Base-by-base conservation (phyloP, 2,113 vertebrate species). In the Esox niger region DNA sequence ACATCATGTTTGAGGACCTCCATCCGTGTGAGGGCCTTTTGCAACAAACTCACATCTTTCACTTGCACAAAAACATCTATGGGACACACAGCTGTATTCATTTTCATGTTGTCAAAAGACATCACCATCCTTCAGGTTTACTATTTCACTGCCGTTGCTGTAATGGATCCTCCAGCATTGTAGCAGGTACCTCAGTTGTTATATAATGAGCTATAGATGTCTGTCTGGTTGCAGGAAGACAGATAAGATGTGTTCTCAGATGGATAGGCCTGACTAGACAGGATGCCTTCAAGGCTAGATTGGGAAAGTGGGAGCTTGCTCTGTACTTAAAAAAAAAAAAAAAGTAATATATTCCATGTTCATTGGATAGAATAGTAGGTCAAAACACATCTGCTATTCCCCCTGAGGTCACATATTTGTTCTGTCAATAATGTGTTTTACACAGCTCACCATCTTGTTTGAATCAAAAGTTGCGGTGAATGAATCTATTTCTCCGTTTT, bases 21-120 rank as follows among this genome's bases (percentile, higher is more conserved):
- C 55, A 17, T 57, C 25, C 11, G 17, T 15, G 21, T 11, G 52
- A 55, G 11, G 27, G 30, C 26, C 56, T 58, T n/a, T 58, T 31
- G 4, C 15, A 10, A 58, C 27, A 2, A 26, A 17, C 56, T 30
- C 56, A 29, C 54, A 27, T 56, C 35, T 11, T 38, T 38, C 35
- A 58, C 17, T 31, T 58, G 30, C 29, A 58, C 27, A 29, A 8
- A 27, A 30, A 27, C 26, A 20, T 26, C 17, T 29, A 5, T 27
- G 6, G 26, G 1, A 31, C 56, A 17, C 15, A 15, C 17, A 29
- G 17, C 29, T 23, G n/a, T 43, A 30, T 64, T 13, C 4, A 29
- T 47, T 43, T 32, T 31, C 3, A 21, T 3, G 35, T 49, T 69
- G 46, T 64, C 72, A 9, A 33, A n/a, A n/a, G n/a, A n/a, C n/a